phyloP scores from a whole-genome alignment of 2,888 invertebrate genomes.

The Germaria angustata region DNA sequence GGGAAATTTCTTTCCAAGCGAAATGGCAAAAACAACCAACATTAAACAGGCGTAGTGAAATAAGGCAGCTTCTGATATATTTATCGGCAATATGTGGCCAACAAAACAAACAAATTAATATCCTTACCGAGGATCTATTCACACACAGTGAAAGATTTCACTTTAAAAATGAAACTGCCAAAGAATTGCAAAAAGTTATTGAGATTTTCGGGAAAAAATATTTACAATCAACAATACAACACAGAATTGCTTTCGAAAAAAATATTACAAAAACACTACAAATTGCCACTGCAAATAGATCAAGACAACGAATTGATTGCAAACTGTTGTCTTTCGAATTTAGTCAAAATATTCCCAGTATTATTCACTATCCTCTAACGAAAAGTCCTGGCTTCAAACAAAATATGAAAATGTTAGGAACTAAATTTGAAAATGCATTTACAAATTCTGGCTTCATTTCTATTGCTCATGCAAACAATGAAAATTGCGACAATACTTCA shows the following conservation, averaged over 20 bases:
- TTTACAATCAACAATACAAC: too few relatives aligned
- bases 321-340: background rate
- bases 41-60: background rate
- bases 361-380: background rate
- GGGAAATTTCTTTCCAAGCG: too few relatives aligned
- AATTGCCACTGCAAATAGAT: background rate
- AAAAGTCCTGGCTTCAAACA: background rate
- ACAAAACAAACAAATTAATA: background rate
- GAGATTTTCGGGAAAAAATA: too few relatives aligned
- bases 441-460: background rate
- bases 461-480: background rate
- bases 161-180: background rate
- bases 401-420: background rate
- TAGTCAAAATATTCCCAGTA: background rate
- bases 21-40: background rate
- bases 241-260: background rate
- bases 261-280: background rate
- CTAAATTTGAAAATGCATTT: background rate
- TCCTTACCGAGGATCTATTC: accelerated
- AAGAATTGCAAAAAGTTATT: background rate
- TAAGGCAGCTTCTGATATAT: background rate
- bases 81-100: background rate
- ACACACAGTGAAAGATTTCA: background rate
- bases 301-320: background rate
- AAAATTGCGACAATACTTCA: background rate